Base-by-base conservation (phyloP, 2,113 vertebrate species). In the Brachyhypopomus occidentalis region DNA sequence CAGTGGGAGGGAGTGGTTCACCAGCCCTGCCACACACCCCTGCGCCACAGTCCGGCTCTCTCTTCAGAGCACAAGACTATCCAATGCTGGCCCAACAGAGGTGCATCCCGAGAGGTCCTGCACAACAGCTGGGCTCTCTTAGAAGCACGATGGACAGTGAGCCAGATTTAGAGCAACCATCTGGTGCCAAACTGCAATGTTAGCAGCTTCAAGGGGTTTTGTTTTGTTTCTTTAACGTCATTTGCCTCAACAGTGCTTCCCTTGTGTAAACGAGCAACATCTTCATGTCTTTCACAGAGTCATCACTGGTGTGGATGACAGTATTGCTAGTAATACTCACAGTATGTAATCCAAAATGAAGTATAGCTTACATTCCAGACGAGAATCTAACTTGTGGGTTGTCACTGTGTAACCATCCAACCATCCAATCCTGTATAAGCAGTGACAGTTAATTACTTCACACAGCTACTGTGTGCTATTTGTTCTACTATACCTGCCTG, bases 91-190 rank as follows among this genome's bases (percentile, higher is more conserved):
- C 59, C 62, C 62, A 79, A 52, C 59, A 14, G 56, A 41, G 75
- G 19, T 19, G 14, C 27, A 67, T 77, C 70, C 67, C 60, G 71
- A 8, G 67, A 19, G 12, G 9, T 52, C 12, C 59, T n/a, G 23
- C 30, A n/a, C 45, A 27, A 2, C 73, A 20, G 55, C 70, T 66
- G 23, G 38, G 45, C 9, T 52, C 17, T 58, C n/a, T 58, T 72
- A 79, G 63, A 63, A 66, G 72, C 38, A 60, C 25, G 22, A 11
- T 30, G 79, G 34, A 19, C 23, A 52, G 41, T 85, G 84, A 85
- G 72, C 80, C 76, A 80, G 72, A 83, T 83, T 74, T n/a, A 69
- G 41, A 45, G 25, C 62, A 75, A 60, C 17, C 22, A 63, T 19
- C 16, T 30, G 12, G 36, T 71, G 30, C 72, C 77, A 73, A 72